phyloP scores from a whole-genome alignment of 23 tunicate species.

The Trididemnum nubilum region DNA sequence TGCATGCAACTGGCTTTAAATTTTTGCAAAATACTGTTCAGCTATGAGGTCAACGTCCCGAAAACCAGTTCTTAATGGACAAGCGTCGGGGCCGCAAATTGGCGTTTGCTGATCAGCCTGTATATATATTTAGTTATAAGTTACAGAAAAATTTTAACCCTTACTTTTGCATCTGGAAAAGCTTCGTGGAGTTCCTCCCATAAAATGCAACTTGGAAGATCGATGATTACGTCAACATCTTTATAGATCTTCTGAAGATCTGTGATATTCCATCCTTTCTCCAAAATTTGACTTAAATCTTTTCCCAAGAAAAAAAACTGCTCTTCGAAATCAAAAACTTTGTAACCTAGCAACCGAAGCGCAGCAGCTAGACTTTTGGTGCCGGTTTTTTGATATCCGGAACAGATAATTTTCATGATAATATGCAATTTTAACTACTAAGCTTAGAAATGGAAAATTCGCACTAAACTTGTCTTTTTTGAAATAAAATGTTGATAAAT shows the following conservation, averaged over 20 bases:
- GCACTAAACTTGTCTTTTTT: too few species aligned
- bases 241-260: constrained; percentile 20
- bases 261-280: constrained; percentile 34
- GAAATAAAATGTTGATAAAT: too few species aligned
- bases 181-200: constrained; percentile 58
- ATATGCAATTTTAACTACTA: background rate
- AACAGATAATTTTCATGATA: constrained; percentile 43
- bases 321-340: constrained; percentile 43
- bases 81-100: too few species aligned
- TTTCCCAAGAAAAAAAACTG: constrained; percentile 25
- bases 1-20: too few species aligned
- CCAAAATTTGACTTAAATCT: background rate
- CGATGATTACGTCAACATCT: constrained; percentile 47
- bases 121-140: too few species aligned
- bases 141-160: too few species aligned
- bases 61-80: too few species aligned
- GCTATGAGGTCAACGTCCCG: too few species aligned
- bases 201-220: constrained; percentile 39
- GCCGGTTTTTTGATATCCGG: constrained; percentile 43
- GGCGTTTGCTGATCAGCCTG: too few species aligned
- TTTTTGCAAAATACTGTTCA: too few species aligned
- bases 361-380: constrained; percentile 43
- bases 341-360: constrained; percentile 27
- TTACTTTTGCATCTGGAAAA: constrained; percentile 61
- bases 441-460: background rate